Evolutionary conservation across 2,888 invertebrate genomes (phyloP).

Genomic region (Yponomeuta plumbellus): DNA sequence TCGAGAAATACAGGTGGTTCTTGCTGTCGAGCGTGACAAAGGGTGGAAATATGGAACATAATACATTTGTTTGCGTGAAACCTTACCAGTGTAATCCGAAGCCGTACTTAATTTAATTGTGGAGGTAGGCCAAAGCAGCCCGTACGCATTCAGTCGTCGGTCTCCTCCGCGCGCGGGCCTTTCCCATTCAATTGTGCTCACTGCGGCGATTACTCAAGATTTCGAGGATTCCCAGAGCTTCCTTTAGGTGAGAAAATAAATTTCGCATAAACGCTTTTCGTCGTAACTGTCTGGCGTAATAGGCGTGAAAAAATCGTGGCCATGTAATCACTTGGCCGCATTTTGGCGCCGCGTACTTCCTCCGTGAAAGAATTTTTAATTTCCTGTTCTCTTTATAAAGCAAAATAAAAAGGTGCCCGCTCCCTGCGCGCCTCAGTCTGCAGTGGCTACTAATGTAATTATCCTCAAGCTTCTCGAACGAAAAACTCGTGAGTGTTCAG

Average conservation of each 20-base stretch:
- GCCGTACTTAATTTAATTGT: conserved; percentile 76
- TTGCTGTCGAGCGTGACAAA: not conserved
- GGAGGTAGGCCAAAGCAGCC: conserved; percentile 48
- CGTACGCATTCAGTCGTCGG: conserved; percentile 52
- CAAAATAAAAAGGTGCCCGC: conserved; percentile 30
- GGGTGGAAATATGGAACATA: conserved; percentile 61
- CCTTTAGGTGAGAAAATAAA: conserved; percentile 13
- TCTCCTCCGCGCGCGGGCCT: conserved; percentile 46
- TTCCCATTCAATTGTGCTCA: conserved; percentile 23
- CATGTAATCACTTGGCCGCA: conserved; percentile 17
- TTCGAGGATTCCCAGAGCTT: not conserved
- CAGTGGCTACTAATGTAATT: conserved; percentile 62
- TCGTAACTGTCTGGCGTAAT: conserved; percentile 6
- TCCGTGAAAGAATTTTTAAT: conserved; percentile 26
- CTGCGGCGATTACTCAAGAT: not conserved
- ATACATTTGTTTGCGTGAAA: conserved; percentile 59
- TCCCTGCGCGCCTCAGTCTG: conserved; percentile 31
- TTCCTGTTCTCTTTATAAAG: conserved; percentile 26
- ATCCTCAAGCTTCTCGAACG: conserved; percentile 53
- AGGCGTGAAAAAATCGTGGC: conserved; percentile 14
- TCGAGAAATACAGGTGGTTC: not conserved
- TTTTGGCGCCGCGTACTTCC: conserved; percentile 12
- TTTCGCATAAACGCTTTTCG: conserved; percentile 5
- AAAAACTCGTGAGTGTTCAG: conserved; percentile 49
- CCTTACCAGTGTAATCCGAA: conserved; percentile 70